phyloP scores from a whole-genome alignment of 1,140 invertebrate genomes.

The Hestina assimilis region DNA sequence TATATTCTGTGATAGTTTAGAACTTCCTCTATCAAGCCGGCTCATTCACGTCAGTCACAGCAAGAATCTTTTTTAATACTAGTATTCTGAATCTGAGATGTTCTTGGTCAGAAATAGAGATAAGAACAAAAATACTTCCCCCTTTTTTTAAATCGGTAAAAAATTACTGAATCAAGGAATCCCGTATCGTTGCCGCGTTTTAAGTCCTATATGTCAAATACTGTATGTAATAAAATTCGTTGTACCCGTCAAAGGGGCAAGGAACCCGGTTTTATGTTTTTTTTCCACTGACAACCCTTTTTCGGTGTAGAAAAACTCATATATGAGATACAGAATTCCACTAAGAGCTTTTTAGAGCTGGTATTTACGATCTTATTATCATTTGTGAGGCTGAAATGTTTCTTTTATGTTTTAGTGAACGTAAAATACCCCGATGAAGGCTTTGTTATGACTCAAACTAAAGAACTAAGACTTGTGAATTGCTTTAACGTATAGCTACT shows the following conservation, averaged over 20 bases:
- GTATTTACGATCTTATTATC: slow-evolving; percentile 61
- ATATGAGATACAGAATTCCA: slow-evolving; percentile 45
- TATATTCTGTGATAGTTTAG: too few species aligned
- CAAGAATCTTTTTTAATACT: too few species aligned
- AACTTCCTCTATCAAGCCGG: too few species aligned
- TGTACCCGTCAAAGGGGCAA: slow-evolving; percentile 49
- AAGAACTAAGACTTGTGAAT: slow-evolving; percentile 10
- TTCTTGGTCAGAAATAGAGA: too few species aligned
- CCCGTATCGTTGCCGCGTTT: slow-evolving; percentile 9
- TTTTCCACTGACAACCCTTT: slow-evolving; percentile 58
- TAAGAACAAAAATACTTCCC: too few species aligned
- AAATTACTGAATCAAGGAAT: too few species aligned
- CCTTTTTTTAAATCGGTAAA: too few species aligned
- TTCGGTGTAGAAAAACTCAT: slow-evolving; percentile 41
- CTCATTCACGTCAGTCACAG: too few species aligned
- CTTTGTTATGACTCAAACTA: slow-evolving; percentile 18
- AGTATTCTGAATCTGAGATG: too few species aligned
- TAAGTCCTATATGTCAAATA: slow-evolving; percentile 54
- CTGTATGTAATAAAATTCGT: slow-evolving; percentile 63
- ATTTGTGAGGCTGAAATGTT: slow-evolving; percentile 33
- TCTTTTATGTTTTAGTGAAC: slow-evolving; percentile 29
- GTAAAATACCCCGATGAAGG: slow-evolving; percentile 17
- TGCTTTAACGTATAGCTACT: slow-evolving; percentile 7
- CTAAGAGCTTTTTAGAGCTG: slow-evolving; percentile 53
- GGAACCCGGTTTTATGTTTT: slow-evolving; percentile 55